Evolutionary conservation across 1,140 invertebrate species (phyloP).

Genomic region (Amphibalanus amphitrite): DNA sequence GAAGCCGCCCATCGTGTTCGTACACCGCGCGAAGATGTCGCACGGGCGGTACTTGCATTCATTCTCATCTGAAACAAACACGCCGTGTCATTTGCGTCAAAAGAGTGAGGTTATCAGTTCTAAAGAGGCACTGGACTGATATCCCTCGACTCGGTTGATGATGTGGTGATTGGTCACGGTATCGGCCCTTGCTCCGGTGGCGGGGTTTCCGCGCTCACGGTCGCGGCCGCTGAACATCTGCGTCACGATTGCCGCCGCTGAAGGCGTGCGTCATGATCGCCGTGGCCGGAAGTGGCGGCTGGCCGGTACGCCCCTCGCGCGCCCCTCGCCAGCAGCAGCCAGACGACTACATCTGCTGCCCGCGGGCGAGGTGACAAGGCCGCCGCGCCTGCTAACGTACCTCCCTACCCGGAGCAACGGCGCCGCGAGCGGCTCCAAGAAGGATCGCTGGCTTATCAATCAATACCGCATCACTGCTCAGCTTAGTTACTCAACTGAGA

Average conservation of each 20-base stretch:
- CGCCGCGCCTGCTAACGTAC: too few relatives aligned
- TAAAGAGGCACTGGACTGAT: too few relatives aligned
- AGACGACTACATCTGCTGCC: background rate
- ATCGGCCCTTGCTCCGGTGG: too few relatives aligned
- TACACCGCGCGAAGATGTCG: conserved; percentile 92
- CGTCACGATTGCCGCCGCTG: background rate
- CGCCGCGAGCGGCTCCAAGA: too few relatives aligned
- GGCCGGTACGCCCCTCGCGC: too few relatives aligned
- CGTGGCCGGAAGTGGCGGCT: background rate
- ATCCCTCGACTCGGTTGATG: too few relatives aligned
- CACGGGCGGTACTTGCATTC: conserved; percentile 92
- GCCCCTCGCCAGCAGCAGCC: too few relatives aligned
- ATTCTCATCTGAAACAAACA: conserved; percentile 57
- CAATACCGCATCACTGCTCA: too few relatives aligned
- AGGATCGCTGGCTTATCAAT: too few relatives aligned
- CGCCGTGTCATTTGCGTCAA: background rate
- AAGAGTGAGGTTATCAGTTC: background rate
- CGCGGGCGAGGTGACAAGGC: background rate
- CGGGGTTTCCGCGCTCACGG: background rate
- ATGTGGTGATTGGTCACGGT: background rate
- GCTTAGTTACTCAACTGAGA: too few relatives aligned
- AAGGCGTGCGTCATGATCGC: background rate
- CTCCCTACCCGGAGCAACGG: too few relatives aligned
- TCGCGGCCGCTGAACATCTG: background rate
- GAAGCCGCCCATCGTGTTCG: conserved; percentile 87